Base-by-base conservation (phyloP, 2,888 invertebrate genomes). In the Bimastos eiseni region DNA sequence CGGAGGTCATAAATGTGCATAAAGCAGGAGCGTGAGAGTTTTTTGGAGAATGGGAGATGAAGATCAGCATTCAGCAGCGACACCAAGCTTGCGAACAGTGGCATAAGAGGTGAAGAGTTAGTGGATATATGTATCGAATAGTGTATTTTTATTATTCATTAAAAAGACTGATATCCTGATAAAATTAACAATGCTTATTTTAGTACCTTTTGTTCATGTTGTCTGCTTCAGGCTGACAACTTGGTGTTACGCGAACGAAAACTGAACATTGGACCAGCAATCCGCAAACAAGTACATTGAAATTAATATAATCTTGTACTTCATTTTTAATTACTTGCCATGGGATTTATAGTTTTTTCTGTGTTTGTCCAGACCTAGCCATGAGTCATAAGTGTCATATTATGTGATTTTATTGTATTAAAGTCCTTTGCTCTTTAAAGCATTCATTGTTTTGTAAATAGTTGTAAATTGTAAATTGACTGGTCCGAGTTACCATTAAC, bases 231-330 rank as follows among this genome's bases (percentile, higher is more conserved):
- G 97, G 96, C 97, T 90, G 97, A 97, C 93, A 97, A 97, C 94
- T 96, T 97, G 93, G 96, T 97, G 90, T 96, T 97, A 93, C 96
- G 97, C 93, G 97, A 97, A 95, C 96, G 97, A 93, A 97, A 97
- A 95, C 95, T 98, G 92, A 97, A 97, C 94, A 97, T 98, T 94
- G 97, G 97, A 86, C 97, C 97, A 92, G 97, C 97, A 93, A 97
- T 98, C 92, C 97, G 97, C 94, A 97, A 97, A 95, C 97, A 97
- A 96, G 96, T 96, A 70, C 1, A n/a, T 70, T 70, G 2, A 70
- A n/a, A 11, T 70, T 30, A 30, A 70, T 70, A 11, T 70, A 30
- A 24, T 24, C 19, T 49, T 49, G 1, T 86, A 24, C 33, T 84
- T 8, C n/a, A 70, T n/a, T 11, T 70, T 70, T 70, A n/a, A n/a